Percentiles rank a stretch among this genome's conserved stretches.
Conservation (phyloP, 2,113 vertebrate genomes). For the Solea solea region DNA sequence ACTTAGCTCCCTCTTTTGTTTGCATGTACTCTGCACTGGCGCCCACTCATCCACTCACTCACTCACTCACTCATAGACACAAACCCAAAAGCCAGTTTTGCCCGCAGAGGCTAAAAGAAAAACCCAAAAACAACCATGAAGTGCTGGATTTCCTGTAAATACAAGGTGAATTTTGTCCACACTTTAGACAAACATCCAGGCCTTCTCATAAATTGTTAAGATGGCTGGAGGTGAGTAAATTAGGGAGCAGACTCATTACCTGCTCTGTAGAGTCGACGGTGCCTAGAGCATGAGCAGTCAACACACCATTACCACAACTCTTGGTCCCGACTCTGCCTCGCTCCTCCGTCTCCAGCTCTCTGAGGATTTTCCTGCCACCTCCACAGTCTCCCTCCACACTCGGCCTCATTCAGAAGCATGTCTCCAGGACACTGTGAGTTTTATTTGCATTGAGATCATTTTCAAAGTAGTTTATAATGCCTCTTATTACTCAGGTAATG, state of each 20-base stretch:
- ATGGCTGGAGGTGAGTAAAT: conserved; percentile 68
- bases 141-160: conserved; percentile 9
- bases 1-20: conserved; percentile 9
- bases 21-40: conserved; percentile 18
- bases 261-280: conserved; percentile 58
- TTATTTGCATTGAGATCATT: neutral
- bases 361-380: neutral
- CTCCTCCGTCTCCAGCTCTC: neutral
- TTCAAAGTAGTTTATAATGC: neutral
- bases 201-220: conserved; percentile 65
- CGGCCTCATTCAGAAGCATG: conserved; percentile 33
- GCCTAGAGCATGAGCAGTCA: conserved; percentile 58
- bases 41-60: conserved; percentile 8
- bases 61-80: neutral
- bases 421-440: neutral
- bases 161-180: conserved; percentile 26
- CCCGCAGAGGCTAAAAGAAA: conserved; percentile 28
- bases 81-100: conserved; percentile 16
- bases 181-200: conserved; percentile 29
- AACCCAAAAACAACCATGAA: conserved; percentile 4
- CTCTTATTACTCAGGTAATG: neutral
- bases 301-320: conserved; percentile 52
- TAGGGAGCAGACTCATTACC: conserved; percentile 72
- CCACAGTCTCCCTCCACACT: neutral
- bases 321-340: conserved; percentile 14